Evolutionary conservation across 2,888 invertebrate genomes (phyloP).

Genomic region (Pollenia griseotomentosa): DNA sequence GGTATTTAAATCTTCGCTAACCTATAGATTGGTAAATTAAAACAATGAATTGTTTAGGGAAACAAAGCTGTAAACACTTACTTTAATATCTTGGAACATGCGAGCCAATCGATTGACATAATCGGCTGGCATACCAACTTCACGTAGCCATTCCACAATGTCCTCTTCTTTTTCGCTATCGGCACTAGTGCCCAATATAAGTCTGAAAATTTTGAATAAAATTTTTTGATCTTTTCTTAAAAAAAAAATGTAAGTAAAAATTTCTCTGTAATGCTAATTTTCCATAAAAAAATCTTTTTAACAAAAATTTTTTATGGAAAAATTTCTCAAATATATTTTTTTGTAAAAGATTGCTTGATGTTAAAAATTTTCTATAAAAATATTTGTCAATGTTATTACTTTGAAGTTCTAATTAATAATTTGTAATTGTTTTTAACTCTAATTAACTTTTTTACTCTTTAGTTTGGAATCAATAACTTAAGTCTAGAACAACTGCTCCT

Average conservation of each 20-base stretch:
- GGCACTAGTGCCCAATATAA: constrained; percentile 98
- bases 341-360: no score
- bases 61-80: constrained; percentile 75
- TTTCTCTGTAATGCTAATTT: no score
- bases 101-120: constrained; percentile 98
- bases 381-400: no score
- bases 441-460: no score
- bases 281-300: no score
- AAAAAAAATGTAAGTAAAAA: no score
- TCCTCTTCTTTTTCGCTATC: constrained; percentile 99
- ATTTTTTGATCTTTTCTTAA: not conserved
- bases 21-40: constrained; percentile 75
- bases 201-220: constrained; percentile 82
- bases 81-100: constrained; percentile 99
- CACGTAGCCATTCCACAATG: constrained; percentile 98
- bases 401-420: no score
- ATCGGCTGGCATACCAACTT: constrained; percentile 99
- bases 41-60: not conserved
- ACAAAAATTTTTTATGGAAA: no score
- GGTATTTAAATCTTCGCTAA: constrained; percentile 97
- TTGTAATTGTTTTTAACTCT: no score
- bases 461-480: no score
- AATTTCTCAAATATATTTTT: no score
- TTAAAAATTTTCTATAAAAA: not conserved
- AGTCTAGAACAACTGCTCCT: no score